Evolutionary conservation across 1,140 invertebrate genomes (phyloP).

Genomic region (Pygmarrhopalites habei): DNA sequence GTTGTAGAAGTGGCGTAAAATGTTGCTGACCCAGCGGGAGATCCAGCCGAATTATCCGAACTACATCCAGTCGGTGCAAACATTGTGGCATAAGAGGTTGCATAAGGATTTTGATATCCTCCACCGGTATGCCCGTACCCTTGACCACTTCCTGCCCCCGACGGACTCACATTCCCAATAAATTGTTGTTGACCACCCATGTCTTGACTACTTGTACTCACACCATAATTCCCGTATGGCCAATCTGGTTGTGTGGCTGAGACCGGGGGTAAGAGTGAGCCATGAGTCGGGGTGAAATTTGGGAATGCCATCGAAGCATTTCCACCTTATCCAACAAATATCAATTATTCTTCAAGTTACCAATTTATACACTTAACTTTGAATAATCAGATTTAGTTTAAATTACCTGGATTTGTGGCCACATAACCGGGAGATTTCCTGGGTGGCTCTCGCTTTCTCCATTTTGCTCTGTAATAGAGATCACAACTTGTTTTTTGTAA

Average conservation of each 20-base stretch:
- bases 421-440: slow-evolving; percentile 55
- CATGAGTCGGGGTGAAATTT: slow-evolving; percentile 20
- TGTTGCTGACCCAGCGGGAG: slow-evolving; percentile 8
- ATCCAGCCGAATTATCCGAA: slow-evolving; percentile 1
- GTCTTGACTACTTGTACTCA: slow-evolving; percentile 6
- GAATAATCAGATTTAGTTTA: too few relatives aligned
- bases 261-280: slow-evolving; percentile 14
- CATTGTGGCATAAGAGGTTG: slow-evolving; percentile 16
- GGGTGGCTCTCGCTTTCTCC: slow-evolving; percentile 95
- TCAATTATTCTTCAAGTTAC: neutral
- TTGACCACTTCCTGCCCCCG: neutral
- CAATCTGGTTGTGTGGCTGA: slow-evolving; percentile 27
- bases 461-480: slow-evolving; percentile 95
- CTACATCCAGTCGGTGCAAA: slow-evolving; percentile 9
- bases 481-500: too few relatives aligned
- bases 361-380: too few relatives aligned
- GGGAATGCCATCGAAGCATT: slow-evolving; percentile 5
- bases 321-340: neutral
- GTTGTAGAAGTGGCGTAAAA: slow-evolving; percentile 21
- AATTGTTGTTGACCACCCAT: slow-evolving; percentile 12
- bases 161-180: slow-evolving; percentile 6
- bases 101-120: slow-evolving; percentile 30
- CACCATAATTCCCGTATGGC: slow-evolving; percentile 19
- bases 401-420: slow-evolving; percentile 36
- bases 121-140: neutral